Evolutionary conservation across 1,140 invertebrate genomes (phyloP).

Genomic region (Amyelois transitella): DNA sequence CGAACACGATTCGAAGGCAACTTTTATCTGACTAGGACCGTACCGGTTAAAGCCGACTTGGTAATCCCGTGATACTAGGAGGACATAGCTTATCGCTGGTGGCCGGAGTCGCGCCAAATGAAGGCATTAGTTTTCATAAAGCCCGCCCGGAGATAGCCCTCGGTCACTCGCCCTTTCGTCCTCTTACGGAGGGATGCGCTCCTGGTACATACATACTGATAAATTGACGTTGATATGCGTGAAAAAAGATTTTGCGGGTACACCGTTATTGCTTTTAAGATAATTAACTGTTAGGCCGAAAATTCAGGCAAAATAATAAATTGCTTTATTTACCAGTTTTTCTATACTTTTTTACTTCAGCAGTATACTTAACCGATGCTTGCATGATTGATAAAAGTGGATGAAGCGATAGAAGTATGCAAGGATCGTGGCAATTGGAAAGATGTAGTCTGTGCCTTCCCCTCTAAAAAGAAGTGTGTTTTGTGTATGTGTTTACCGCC

Average conservation of each 20-base stretch:
- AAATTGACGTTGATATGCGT: slow-evolving; percentile 16
- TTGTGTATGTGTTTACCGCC: too few relatives aligned
- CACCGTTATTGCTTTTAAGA: background rate
- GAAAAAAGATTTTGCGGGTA: background rate
- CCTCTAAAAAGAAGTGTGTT: too few relatives aligned
- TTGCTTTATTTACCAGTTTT: too few relatives aligned
- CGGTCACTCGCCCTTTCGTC: slow-evolving; percentile 17
- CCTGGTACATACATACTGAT: slow-evolving; percentile 14
- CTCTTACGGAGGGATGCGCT: slow-evolving; percentile 12
- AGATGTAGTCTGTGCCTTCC: too few relatives aligned
- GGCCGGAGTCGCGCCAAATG: slow-evolving; percentile 35
- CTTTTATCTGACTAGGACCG: slow-evolving; percentile 16
- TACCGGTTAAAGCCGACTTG: slow-evolving; percentile 32
- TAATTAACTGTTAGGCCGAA: background rate
- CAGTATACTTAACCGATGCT: too few relatives aligned
- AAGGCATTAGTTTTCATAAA: slow-evolving; percentile 57
- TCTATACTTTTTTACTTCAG: too few relatives aligned
- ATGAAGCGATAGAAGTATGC: too few relatives aligned
- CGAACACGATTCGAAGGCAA: slow-evolving; percentile 15
- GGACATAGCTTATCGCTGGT: slow-evolving; percentile 43
- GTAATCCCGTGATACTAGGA: slow-evolving; percentile 38
- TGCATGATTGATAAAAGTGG: too few relatives aligned
- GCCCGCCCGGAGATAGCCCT: slow-evolving; percentile 30
- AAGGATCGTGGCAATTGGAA: too few relatives aligned
- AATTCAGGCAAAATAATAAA: too few relatives aligned